Conservation (phyloP, 2,113 vertebrate genomes). For the Riparia riparia region DNA sequence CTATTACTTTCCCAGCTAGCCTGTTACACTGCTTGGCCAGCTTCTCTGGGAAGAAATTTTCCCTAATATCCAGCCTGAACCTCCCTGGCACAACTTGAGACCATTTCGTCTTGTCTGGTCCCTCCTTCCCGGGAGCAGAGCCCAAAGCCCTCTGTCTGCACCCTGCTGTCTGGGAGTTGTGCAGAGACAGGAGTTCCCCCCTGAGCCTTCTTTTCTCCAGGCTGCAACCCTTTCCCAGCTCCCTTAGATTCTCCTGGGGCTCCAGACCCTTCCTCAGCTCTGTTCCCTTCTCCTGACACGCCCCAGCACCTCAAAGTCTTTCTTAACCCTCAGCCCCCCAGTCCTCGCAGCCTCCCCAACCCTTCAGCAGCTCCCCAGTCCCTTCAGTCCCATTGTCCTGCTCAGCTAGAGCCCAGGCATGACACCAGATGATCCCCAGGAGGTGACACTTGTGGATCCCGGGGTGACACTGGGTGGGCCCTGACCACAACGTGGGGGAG, state of each 20-base stretch:
- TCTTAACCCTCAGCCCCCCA: background rate
- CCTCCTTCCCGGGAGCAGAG: background rate
- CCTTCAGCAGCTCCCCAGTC: background rate
- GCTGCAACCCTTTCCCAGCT: background rate
- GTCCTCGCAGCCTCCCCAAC: background rate
- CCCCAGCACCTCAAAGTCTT: background rate
- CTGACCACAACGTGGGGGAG: background rate
- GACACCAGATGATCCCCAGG: background rate
- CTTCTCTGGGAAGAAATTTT: background rate
- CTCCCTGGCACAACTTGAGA: background rate
- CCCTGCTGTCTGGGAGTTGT: background rate
- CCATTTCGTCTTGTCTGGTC: rapidly evolving
- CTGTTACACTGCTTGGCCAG: background rate
- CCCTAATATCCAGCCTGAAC: background rate
- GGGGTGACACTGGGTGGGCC: rapidly evolving
- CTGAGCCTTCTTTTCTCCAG: background rate
- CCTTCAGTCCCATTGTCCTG: rapidly evolving
- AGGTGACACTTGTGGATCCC: background rate
- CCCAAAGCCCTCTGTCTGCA: rapidly evolving
- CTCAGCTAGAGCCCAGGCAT: background rate
- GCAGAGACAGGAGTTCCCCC: background rate
- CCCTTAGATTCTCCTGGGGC: background rate
- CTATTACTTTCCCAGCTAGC: background rate
- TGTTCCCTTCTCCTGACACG: rapidly evolving
- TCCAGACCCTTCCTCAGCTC: background rate